Evolutionary conservation across 2,888 invertebrate species (phyloP), one percentile per base, ranked within the genome.

Genomic region (Harpalus rubripes): DNA sequence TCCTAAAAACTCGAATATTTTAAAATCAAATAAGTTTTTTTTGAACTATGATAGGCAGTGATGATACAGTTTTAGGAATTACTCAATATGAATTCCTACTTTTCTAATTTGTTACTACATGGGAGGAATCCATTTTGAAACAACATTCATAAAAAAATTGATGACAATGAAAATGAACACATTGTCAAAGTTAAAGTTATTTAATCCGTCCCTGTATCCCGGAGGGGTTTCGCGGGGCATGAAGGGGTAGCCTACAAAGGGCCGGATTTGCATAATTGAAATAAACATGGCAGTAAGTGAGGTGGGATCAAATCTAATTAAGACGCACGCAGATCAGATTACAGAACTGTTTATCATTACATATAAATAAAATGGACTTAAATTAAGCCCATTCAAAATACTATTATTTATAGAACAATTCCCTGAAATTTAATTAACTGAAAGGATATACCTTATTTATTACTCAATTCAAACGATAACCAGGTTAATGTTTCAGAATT

Each of bases 261-360:
- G 87, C 87, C 85, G 88, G 89, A 89, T 89, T 89, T 89, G 88
- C 89, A 88, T 89, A 90, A 89, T 89, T 89, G 89, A 90, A 90
- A 90, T 90, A 90, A 90, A 90, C 90, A 90, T 89, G 88, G 88
- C 89, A 88, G 89, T 88, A 88, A 89, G 89, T 89, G 89, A 88
- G 88, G 89, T 87, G 87, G 87, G 87, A 88, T 89, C 87, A 88
- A 89, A 90, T 89, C 89, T 89, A 90, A 90, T 90, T 89, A 90
- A 88, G 89, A 88, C 88, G 88, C 87, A 87, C 87, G 78, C 85
- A 87, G 84, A 87, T 87, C 86, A 86, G 86, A 86, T 87, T 87
- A 86, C 80, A 26, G n/a, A 68, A 83, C 74, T 83, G 83, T 83
- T 83, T 83, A 83, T 83, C 74, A 83, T 83, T 81, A 81, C 56